Evolutionary conservation across 2,113 vertebrate species (phyloP).

Genomic region (Aphelocoma coerulescens): DNA sequence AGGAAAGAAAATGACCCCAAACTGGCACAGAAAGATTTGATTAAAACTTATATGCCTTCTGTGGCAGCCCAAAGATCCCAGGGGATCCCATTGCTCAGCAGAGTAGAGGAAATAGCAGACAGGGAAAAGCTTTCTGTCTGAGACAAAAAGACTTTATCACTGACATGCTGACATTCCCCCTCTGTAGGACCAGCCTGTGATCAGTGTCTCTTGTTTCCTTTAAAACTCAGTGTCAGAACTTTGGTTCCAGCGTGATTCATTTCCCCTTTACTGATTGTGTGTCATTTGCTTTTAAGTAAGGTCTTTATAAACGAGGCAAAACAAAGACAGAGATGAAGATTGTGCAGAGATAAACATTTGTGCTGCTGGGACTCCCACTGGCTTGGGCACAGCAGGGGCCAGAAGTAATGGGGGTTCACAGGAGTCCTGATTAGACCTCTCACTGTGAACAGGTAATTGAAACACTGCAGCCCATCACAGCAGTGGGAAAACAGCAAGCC

Average conservation of each 20-base stretch:
- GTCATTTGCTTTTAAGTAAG: constrained; percentile 41
- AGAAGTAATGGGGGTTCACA: constrained; percentile 16
- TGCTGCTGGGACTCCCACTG: constrained; percentile 44
- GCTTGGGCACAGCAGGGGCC: constrained; percentile 35
- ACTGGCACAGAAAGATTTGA: neutral
- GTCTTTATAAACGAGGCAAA: constrained; percentile 47
- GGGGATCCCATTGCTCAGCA: neutral
- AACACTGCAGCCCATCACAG: constrained; percentile 1
- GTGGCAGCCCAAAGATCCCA: neutral
- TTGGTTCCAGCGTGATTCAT: constrained; percentile 8
- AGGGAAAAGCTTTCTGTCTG: neutral
- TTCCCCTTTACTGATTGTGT: neutral
- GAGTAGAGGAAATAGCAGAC: neutral
- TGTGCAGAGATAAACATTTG: constrained; percentile 24
- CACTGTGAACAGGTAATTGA: constrained; percentile 38
- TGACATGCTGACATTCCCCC: neutral
- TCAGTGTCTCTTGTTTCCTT: neutral
- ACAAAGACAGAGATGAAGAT: constrained; percentile 33
- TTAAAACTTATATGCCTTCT: neutral
- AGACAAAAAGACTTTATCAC: neutral
- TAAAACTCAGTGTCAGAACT: neutral
- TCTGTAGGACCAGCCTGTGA: neutral
- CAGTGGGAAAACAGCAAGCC: neutral
- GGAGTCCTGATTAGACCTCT: neutral
- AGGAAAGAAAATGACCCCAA: neutral